Base-by-base conservation (phyloP, 2,888 invertebrate species). In the Acrocyrtus sp. region DNA sequence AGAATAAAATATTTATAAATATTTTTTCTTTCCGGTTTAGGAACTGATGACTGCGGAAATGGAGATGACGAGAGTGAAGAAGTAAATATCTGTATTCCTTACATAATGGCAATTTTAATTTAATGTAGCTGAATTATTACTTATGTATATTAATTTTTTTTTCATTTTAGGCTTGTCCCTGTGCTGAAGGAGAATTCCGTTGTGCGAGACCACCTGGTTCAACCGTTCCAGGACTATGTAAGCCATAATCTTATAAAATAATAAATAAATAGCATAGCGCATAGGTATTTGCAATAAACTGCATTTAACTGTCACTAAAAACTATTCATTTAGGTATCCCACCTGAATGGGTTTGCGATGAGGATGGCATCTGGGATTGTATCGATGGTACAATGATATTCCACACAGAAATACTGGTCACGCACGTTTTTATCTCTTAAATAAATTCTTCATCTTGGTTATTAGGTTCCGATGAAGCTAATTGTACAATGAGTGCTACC, bases 381-480 rank as follows among this genome's bases (percentile, higher is more conserved):
- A 27, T 29, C n/a, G 48, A 60, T 39, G 60, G 60, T 56, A 39
- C 3, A 10, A 4, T 43, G 6, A 4, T 17, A 43, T 10, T 43
- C 17, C n/a, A 43, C n/a, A 43, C 4, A 43, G 4, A 43, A n/a
- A 10, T 17, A 43, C 43, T 43, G n/a, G 17, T 10, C 4, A n/a
- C n/a, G n/a, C n/a, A n/a, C n/a, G n/a, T 43, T 5, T 10, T 43
- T n/a, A n/a, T 10, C 12, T 43, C 43, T n/a, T 5, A n/a, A 43
- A 17, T 43, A 43, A 10, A 43, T 43, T n/a, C 17, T 43, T 4
- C 4, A 43, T 10, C 4, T 15, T 15, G n/a, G n/a, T 43, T n/a
- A 43, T n/a, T 43, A 56, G 56, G 66, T 6, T 58, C 67, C n/a
- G 67, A 67, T 26, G 58, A 67, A 22, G 60, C 58, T 24, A 67